phyloP scores from a whole-genome alignment of 2,797 vertebrate genomes.

The Pipistrellus nathusii region DNA sequence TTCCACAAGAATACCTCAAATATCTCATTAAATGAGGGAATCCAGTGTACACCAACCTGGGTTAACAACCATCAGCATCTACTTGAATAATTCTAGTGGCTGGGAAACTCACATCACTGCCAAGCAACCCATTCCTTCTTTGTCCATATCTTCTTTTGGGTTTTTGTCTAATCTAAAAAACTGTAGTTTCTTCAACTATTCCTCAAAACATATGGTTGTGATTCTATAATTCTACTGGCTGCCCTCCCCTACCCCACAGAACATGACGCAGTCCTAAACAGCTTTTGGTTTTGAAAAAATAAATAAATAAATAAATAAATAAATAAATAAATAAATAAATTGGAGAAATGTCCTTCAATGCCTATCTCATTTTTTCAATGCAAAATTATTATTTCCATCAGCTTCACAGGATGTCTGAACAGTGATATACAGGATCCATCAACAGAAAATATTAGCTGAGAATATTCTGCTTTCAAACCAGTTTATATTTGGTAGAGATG shows the following conservation, averaged over 20 bases:
- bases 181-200: neutral
- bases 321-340: no score
- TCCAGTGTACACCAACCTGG: neutral
- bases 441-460: constrained; percentile 36
- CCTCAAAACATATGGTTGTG: neutral
- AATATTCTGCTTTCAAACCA: constrained; percentile 23
- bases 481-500: constrained; percentile 6
- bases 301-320: no score
- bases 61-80: neutral
- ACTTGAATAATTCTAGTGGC: neutral
- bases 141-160: neutral
- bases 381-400: constrained; percentile 58
- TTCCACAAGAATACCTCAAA: neutral
- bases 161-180: constrained; percentile 24
- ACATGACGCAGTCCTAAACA: neutral
- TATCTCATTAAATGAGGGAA: neutral
- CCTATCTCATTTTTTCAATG: neutral
- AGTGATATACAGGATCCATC: neutral
- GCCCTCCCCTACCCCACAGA: constrained; percentile 5
- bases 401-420: neutral
- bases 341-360: neutral
- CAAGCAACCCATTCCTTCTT: neutral
- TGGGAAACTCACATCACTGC: neutral
- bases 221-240: neutral
- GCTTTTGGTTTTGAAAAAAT: neutral